Base-by-base conservation (phyloP, 2,888 invertebrate species). In the Drosophila heteroneura region DNA sequence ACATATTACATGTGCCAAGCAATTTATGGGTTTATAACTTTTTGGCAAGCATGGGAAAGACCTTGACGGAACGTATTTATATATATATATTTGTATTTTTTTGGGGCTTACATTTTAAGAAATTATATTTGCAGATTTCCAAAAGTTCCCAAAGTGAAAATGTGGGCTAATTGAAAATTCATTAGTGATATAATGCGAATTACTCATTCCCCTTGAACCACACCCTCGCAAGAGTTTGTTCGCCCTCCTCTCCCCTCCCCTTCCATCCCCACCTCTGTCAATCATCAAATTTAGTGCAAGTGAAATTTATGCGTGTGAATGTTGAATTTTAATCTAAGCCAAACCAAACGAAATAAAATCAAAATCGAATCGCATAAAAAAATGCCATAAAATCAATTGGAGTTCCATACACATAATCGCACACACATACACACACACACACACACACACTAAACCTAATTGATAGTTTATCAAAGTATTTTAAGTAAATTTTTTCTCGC, bases 251-350 rank as follows among this genome's bases (percentile, higher is more conserved):
- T 16, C 39, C 5, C 2, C 32, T 1, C 2, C 33, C 12, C 30
- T 5, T 35, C 33, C 33, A 1, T 2, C 28, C 1, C n/a, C 60
- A 53, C 41, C 47, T 28, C 30, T 32, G 19, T 6, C 6, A 65
- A 66, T 54, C 54, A 74, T 76, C 84, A 79, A 72, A 79, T 85
- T 75, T 77, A 76, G 81, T 90, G 85, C 90, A 85, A 62, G 90
- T 90, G 86, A 86, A 86, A 86, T 88, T 89, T 77, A 89, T 88
- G 88, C 83, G 76, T 82, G 85, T 89, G 88, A 86, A 90, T 81
- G 85, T 58, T 74, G 88, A 86, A 86, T 86, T 76, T 59, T 84
- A 54, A 57, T 89, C 77, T 76, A 83, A 74, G 77, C 33, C 61
- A 63, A 60, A 14, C 59, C 39, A 68, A 78, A 64, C 70, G 69